Evolutionary conservation across 2,113 vertebrate species (phyloP), one percentile per base, ranked within the genome.

Genomic region (Taurulus bubalis): DNA sequence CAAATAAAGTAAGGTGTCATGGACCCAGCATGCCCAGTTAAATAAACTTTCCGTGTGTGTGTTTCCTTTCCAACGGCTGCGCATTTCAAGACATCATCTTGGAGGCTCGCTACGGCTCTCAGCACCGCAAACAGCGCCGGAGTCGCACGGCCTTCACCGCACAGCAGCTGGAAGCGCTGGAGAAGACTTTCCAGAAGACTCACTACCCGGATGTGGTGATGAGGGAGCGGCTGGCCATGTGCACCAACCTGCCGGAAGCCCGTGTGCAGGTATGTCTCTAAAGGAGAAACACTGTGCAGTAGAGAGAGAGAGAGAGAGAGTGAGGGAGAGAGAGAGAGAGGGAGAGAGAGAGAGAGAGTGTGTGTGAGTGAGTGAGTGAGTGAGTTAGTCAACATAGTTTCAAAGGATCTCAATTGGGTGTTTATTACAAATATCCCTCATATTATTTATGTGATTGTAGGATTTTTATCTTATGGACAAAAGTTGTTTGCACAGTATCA

Each of bases 41-140:
- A 97, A 97, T 98, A 97, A 99, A 98, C 95, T 93, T 93, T 94
- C 95, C 96, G 93, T 94, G 95, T 94, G 95, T 94, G 91, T 95
- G 90, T 88, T 97, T 97, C 92, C 94, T 92, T 95, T 97, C 96
- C 96, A 99, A 99, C 97, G 98, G 97, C 97, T 99, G 97, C 95
- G 97, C 97, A 96, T 98, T 99, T 97, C 96, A 97, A 99, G 98
- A 99, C 96, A 99, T 99, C 94, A 99, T 99, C 95, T 96, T 99
- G 92, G 98, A 99, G 96, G 98, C 98, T 94, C 98, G 98, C 82
- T 99, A 99, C 94, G 98, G 98, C 85, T 99, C 98, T 63, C 98
- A 99, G 95, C 98, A 99, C 90, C 97, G 98, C 92, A 99, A 99
- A 88, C 98, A 99, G 92, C 96, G 98, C 22, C 95, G 98, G 3